phyloP scores from a whole-genome alignment of 2,797 vertebrate species.

The Enteromius treurensis region DNA sequence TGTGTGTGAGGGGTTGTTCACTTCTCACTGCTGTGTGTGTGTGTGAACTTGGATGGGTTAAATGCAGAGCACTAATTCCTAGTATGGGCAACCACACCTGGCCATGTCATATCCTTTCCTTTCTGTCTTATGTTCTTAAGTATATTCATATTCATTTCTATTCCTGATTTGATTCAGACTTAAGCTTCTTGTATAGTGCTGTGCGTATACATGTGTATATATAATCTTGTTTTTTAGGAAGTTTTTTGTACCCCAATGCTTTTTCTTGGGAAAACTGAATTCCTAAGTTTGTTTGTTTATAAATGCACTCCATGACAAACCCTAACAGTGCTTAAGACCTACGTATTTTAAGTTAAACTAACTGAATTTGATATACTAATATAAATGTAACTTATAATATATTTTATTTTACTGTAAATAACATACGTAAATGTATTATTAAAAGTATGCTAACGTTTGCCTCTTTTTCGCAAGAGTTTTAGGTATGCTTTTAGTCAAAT shows the following conservation, averaged over 20 bases:
- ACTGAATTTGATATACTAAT: not conserved
- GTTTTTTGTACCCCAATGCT: not conserved
- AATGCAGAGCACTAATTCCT: no score
- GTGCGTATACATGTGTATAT: not conserved
- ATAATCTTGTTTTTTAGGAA: not conserved
- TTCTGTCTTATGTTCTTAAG: not conserved
- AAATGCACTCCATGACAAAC: not conserved
- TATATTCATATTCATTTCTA: not conserved
- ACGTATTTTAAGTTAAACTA: not conserved
- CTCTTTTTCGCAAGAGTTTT: not conserved
- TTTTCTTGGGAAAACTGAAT: not conserved
- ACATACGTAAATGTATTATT: not conserved
- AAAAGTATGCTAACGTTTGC: not conserved
- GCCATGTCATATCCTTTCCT: no score
- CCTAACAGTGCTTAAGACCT: not conserved
- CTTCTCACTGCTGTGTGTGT: no score
- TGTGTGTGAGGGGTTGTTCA: no score
- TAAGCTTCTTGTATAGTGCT: not conserved
- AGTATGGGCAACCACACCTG: no score
- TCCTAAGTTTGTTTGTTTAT: not conserved
- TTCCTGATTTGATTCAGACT: not conserved
- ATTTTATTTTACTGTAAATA: not conserved
- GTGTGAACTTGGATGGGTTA: no score
- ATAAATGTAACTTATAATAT: not conserved
- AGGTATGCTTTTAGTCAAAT: constrained; percentile 20